Base-by-base conservation (phyloP, 2,888 invertebrate genomes). In the Xylophagus ater region DNA sequence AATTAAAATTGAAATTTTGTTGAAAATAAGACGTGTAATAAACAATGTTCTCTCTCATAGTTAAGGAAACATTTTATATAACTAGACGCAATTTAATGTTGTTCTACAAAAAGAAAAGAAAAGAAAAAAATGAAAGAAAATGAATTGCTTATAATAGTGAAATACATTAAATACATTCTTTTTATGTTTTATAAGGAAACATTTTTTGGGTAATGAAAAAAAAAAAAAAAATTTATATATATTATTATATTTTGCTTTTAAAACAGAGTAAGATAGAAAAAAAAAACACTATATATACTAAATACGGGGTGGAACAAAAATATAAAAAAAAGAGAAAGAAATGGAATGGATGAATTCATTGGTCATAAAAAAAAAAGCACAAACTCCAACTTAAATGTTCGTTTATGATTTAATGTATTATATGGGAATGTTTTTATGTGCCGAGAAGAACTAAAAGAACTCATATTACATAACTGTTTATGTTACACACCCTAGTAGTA, bases 81-180 rank as follows among this genome's bases (percentile, higher is more conserved):
- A n/a, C n/a, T n/a, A n/a, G n/a, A n/a, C n/a, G n/a, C n/a, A n/a
- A n/a, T n/a, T n/a, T n/a, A n/a, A n/a, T n/a, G 32, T 44, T 35
- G 25, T 20, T 44, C 25, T 35, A 21, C 34, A 34, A 34, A 34
- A 29, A 19, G 28, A 31, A 42, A 34, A 30, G 17, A 7, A n/a
- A 19, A 31, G 19, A 14, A 19, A 23, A 33, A 37, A 24, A 42
- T 29, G 25, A 31, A 33, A 37, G 18, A 25, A 30, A 14, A 17
- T 19, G 41, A 23, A 43, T 40, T 37, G 15, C 45, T 44, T 44
- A 43, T 43, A 46, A 43, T 43, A 46, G 45, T 44, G 41, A 32
- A 37, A 43, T 41, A 44, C 44, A 46, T 43, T 43, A 42, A 40
- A 43, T 30, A 39, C 39, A 40, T 37, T 40, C 43, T 21, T 30